Conservation (phyloP, 2,113 vertebrate species). For the Verasper variegatus region DNA sequence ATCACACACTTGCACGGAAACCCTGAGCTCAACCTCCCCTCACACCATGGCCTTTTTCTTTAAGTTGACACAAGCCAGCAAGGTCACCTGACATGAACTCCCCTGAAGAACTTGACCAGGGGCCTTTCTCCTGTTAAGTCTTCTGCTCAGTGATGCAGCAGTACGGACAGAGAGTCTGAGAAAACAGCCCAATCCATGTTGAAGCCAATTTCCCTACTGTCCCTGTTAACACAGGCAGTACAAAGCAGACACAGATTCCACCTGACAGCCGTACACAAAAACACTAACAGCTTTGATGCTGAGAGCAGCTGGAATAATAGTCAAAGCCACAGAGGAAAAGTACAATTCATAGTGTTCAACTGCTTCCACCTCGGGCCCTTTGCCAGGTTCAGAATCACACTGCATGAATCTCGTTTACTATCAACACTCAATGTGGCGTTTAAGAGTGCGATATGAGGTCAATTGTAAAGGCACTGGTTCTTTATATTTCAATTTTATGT, state of each 20-base stretch:
- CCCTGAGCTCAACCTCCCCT: neutral
- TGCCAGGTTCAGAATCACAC: neutral
- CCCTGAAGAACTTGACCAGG: neutral
- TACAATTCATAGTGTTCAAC: neutral
- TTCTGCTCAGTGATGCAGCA: slow-evolving; percentile 1
- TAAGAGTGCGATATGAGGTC: neutral
- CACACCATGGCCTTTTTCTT: neutral
- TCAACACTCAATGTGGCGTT: neutral
- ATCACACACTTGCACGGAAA: neutral
- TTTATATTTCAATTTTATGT: neutral
- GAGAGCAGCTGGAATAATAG: slow-evolving; percentile 49
- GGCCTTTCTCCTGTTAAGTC: neutral
- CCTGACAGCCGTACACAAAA: slow-evolving; percentile 36
- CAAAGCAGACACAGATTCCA: slow-evolving; percentile 34
- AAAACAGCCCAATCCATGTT: slow-evolving; percentile 14
- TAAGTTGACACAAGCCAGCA: slow-evolving; percentile 4
- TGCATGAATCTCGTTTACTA: slow-evolving; percentile 6
- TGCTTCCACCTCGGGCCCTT: slow-evolving; percentile 24
- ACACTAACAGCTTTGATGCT: slow-evolving; percentile 53
- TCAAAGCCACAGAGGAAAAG: slow-evolving; percentile 17
- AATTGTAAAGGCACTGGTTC: neutral
- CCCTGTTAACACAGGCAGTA: slow-evolving; percentile 10
- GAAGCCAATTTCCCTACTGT: slow-evolving; percentile 5
- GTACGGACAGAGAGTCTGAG: neutral
- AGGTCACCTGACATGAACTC: slow-evolving; percentile 24